phyloP scores from a whole-genome alignment of 1,140 invertebrate species.

The Panagrolaimus sp. region DNA sequence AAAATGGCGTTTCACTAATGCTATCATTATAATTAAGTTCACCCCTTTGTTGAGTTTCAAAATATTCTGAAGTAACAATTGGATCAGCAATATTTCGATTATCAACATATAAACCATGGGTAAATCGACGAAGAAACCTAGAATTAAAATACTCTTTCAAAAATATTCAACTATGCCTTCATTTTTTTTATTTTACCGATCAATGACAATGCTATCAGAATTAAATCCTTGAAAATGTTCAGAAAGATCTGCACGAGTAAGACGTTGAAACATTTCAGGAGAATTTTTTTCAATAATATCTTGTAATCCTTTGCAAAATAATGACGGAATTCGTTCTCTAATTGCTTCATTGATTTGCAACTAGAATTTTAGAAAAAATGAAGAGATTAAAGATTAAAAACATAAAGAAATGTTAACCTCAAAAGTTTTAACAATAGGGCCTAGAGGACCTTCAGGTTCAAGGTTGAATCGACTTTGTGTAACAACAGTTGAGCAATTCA shows the following conservation, averaged over 20 bases:
- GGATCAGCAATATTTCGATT: conserved; percentile 50
- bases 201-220: conserved; percentile 44
- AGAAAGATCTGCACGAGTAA: conserved; percentile 37
- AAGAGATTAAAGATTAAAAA: conserved; percentile 14
- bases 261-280: conserved; percentile 43
- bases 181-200: conserved; percentile 32
- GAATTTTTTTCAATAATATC: conserved; percentile 55
- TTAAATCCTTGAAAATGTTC: conserved; percentile 46
- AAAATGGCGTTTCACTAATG: conserved; percentile 43
- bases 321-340: conserved; percentile 47
- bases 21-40: conserved; percentile 46
- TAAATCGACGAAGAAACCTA: conserved; percentile 51
- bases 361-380: no score
- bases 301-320: conserved; percentile 46
- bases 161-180: no score
- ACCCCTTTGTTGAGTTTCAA: conserved; percentile 57
- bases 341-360: conserved; percentile 51
- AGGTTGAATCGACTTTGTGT: conserved; percentile 48
- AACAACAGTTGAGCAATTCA: conserved; percentile 50
- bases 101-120: conserved; percentile 51
- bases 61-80: conserved; percentile 52
- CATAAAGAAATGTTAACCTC: conserved; percentile 25
- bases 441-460: conserved; percentile 48
- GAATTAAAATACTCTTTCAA: conserved; percentile 3
- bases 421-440: conserved; percentile 50